phyloP scores from a whole-genome alignment of 2,113 vertebrate genomes.

The Neotoma lepida region DNA sequence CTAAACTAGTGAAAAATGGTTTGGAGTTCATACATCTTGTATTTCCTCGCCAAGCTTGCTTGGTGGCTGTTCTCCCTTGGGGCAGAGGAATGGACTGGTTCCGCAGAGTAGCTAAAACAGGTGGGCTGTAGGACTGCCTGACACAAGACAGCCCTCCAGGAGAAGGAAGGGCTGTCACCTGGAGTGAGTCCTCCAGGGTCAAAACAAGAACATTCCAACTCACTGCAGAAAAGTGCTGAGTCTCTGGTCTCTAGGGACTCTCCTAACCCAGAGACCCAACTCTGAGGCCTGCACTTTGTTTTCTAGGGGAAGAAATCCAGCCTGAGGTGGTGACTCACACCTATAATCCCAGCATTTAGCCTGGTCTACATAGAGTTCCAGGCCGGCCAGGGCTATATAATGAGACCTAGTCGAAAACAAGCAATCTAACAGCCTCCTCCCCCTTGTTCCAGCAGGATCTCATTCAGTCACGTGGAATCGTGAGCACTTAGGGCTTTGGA shows the following conservation, averaged over 20 bases:
- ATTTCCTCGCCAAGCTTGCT: slow-evolving; percentile 58
- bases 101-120: slow-evolving; percentile 7
- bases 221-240: not conserved
- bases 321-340: not conserved
- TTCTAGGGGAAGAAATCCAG: slow-evolving; percentile 26
- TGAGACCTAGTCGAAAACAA: not conserved
- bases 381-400: not conserved
- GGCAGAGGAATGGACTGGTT: slow-evolving; percentile 52
- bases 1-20: slow-evolving; percentile 54
- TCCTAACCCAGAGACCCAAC: not conserved
- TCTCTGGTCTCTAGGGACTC: not conserved
- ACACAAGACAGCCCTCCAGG: slow-evolving; percentile 12
- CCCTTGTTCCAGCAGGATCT: not conserved
- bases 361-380: not conserved
- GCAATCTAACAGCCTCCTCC: not conserved
- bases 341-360: not conserved
- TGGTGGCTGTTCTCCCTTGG: slow-evolving; percentile 55
- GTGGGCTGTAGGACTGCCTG: slow-evolving; percentile 21
- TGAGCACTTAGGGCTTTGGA: slow-evolving; percentile 10
- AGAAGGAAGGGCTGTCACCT: slow-evolving; percentile 43
- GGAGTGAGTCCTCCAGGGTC: not conserved
- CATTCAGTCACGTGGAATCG: slow-evolving; percentile 39
- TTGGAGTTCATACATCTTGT: slow-evolving; percentile 58
- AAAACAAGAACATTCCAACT: slow-evolving; percentile 16
- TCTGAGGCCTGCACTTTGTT: not conserved